Conservation (phyloP, 2,797 vertebrate species). For the Chelidonichthys spinosus region DNA sequence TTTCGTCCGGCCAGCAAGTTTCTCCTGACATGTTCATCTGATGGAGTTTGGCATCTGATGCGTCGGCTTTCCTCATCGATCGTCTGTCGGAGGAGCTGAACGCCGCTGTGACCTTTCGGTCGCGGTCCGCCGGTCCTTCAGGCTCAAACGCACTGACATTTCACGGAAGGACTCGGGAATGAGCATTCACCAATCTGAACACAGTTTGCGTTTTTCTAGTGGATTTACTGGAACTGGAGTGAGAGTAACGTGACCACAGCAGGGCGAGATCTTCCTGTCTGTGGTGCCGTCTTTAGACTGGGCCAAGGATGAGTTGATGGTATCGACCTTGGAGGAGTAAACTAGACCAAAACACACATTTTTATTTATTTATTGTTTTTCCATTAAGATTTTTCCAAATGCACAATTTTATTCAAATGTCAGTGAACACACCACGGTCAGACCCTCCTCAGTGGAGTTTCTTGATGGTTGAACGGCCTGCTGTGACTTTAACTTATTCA, state of each 20-base stretch:
- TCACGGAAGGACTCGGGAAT: constrained; percentile 16
- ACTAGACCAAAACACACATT: too few species aligned
- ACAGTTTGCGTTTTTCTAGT: neutral
- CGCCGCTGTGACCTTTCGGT: constrained; percentile 31
- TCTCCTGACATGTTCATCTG: too few species aligned
- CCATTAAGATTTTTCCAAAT: too few species aligned
- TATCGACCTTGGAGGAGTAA: too few species aligned
- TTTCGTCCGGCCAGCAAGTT: too few species aligned
- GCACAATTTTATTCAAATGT: neutral
- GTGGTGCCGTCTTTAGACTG: neutral
- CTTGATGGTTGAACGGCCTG: neutral
- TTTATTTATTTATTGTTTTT: too few species aligned
- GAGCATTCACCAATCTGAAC: neutral
- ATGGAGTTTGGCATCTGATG: neutral
- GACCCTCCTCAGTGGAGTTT: neutral
- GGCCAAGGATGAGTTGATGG: too few species aligned
- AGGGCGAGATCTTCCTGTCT: neutral
- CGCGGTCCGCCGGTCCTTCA: constrained; percentile 16
- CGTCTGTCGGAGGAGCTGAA: constrained; percentile 15
- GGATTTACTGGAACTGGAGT: neutral
- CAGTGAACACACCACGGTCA: constrained; percentile 3
- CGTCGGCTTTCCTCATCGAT: constrained; percentile 21
- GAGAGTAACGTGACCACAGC: too few species aligned
- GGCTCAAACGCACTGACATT: constrained; percentile 37
- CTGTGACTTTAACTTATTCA: neutral